These are phyloP conservation scores for Pipra filicauda DNA, from an alignment of 2,113 vertebrate species.

Conservation along the genomic window DNA sequence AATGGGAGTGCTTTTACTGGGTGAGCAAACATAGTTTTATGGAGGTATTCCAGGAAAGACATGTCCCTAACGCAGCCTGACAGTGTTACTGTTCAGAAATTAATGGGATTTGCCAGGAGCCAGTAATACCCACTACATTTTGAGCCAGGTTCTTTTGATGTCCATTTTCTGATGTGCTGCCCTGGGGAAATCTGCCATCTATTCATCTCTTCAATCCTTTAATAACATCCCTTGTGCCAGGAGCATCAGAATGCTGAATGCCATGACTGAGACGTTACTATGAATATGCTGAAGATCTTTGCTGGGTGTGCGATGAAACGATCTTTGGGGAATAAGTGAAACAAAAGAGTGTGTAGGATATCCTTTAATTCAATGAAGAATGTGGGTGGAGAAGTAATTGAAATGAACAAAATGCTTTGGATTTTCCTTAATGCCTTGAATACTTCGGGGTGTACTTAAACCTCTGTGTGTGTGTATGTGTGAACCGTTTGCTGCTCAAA, in stretches of 20 bases:
- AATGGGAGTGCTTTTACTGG: background rate
- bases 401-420: constrained; percentile 56
- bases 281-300: constrained; percentile 25
- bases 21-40: background rate
- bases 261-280: background rate
- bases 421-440: constrained; percentile 22
- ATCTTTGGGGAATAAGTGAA: constrained; percentile 61
- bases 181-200: constrained; percentile 3
- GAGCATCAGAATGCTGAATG: background rate
- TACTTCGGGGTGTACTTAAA: constrained; percentile 25
- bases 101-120: constrained; percentile 23
- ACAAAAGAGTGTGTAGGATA: constrained; percentile 56
- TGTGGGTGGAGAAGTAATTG: constrained; percentile 64
- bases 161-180: constrained; percentile 40
- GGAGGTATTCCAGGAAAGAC: background rate
- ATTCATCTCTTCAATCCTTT: constrained; percentile 42
- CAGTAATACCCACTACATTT: background rate
- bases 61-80: background rate
- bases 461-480: background rate
- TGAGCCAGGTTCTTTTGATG: constrained; percentile 38
- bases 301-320: constrained; percentile 8
- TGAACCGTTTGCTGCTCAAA: background rate
- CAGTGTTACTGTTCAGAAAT: background rate
- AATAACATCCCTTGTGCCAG: constrained; percentile 34
- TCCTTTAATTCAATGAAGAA: constrained; percentile 69